Percentiles rank a stretch among this genome's conserved stretches.
Conservation (phyloP, 2,888 invertebrate genomes). For the Tetragonisca angustula region DNA sequence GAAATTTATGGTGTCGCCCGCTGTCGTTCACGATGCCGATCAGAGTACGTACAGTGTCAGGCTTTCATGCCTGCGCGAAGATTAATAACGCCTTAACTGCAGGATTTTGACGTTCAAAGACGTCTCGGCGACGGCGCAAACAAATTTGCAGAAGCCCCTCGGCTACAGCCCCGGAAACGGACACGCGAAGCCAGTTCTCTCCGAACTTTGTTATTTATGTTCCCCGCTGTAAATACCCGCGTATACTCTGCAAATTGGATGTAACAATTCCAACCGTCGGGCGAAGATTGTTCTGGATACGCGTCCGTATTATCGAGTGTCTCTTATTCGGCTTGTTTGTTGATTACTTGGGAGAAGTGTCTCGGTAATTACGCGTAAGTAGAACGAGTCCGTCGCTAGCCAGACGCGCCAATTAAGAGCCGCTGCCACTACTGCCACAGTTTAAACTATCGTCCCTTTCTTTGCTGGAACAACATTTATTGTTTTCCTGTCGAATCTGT, state of each 20-base stretch:
- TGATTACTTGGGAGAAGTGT: neutral
- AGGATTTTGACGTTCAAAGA: constrained; percentile 23
- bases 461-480: too few species aligned
- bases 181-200: neutral
- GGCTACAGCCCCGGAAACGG: neutral
- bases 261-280: constrained; percentile 4
- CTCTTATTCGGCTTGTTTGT: neutral
- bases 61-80: constrained; percentile 7
- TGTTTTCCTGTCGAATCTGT: neutral
- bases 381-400: neutral
- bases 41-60: constrained; percentile 19
- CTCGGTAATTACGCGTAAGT: neutral
- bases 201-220: neutral
- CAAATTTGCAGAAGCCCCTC: constrained; percentile 12
- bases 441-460: neutral
- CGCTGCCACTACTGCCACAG: neutral
- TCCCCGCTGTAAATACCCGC: neutral
- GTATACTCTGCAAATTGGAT: constrained; percentile 15
- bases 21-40: constrained; percentile 26
- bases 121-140: neutral
- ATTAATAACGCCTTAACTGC: constrained; percentile 38
- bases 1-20: constrained; percentile 32
- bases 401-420: neutral
- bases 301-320: neutral
- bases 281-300: neutral